Percentiles rank a stretch among this genome's conserved stretches.
Conservation (phyloP, 2,113 vertebrate genomes). For the Fulmarus glacialis region DNA sequence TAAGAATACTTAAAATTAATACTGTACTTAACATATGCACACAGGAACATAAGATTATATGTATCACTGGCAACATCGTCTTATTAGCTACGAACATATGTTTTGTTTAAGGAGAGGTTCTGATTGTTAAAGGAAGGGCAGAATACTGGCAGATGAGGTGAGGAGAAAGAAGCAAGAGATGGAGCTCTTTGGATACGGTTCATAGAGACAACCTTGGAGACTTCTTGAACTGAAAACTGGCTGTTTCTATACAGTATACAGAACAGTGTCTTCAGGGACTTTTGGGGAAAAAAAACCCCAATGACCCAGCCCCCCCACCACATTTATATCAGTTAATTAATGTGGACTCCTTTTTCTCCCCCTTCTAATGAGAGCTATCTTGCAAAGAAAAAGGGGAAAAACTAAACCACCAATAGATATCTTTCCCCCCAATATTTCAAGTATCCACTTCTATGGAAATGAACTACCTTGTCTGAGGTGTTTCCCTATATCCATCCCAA, state of each 20-base stretch:
- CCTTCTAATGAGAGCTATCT: background rate
- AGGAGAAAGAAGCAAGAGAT: background rate
- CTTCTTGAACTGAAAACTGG: background rate
- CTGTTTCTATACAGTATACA: background rate
- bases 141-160: background rate
- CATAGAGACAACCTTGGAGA: background rate
- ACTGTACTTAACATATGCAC: constrained; percentile 45
- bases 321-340: background rate
- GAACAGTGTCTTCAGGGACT: background rate
- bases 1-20: constrained; percentile 2
- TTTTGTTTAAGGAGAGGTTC: background rate
- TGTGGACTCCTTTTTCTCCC: background rate
- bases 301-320: rapidly evolving
- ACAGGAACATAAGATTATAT: constrained; percentile 34
- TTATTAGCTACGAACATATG: constrained; percentile 33
- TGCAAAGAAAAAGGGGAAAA: background rate
- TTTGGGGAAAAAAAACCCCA: rapidly evolving
- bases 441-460: background rate
- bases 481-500: background rate
- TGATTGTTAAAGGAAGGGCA: constrained; percentile 6
- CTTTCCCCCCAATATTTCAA: background rate
- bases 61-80: constrained; percentile 44
- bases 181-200: background rate
- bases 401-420: rapidly evolving
- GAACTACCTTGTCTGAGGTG: background rate